Evolutionary conservation across 1,140 invertebrate genomes (phyloP).

Genomic region (Batillaria attramentaria): DNA sequence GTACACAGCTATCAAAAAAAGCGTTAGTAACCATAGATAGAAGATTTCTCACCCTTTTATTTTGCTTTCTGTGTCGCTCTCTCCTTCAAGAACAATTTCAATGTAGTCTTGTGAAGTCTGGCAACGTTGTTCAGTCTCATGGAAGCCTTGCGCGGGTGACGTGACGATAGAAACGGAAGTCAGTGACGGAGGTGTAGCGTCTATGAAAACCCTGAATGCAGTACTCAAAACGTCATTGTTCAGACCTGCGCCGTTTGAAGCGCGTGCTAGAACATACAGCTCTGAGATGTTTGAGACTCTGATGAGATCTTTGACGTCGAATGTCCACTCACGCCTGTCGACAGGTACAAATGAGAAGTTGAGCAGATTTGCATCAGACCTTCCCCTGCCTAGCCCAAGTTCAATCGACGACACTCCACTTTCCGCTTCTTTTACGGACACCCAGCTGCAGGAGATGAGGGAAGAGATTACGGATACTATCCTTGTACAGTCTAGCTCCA

Average conservation of each 20-base stretch:
- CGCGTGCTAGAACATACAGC: neutral
- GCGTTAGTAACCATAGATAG: too few species aligned
- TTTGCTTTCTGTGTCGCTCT: too few species aligned
- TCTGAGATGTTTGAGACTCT: too few species aligned
- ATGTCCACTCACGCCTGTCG: neutral
- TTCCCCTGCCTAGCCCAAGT: slow-evolving; percentile 7
- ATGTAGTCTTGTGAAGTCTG: slow-evolving; percentile 11
- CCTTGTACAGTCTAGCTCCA: neutral
- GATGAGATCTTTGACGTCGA: neutral
- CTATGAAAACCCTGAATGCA: neutral
- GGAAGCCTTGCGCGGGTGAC: neutral
- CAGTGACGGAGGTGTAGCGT: neutral
- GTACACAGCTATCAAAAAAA: too few species aligned
- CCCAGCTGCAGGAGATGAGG: slow-evolving; percentile 17
- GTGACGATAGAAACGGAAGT: neutral
- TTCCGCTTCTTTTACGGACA: neutral
- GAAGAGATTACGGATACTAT: slow-evolving; percentile 13
- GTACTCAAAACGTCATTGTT: neutral
- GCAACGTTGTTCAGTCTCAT: slow-evolving; percentile 8
- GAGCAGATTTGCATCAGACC: neutral
- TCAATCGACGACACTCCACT: slow-evolving; percentile 2
- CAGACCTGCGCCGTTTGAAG: neutral
- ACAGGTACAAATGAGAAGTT: slow-evolving; percentile 9
- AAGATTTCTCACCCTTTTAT: too few species aligned
- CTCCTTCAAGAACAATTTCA: too few species aligned